Percentiles rank a stretch among this genome's conserved stretches.
Evolutionary conservation across 2,797 vertebrate species (phyloP).

Genomic region (Platalea minor): DNA sequence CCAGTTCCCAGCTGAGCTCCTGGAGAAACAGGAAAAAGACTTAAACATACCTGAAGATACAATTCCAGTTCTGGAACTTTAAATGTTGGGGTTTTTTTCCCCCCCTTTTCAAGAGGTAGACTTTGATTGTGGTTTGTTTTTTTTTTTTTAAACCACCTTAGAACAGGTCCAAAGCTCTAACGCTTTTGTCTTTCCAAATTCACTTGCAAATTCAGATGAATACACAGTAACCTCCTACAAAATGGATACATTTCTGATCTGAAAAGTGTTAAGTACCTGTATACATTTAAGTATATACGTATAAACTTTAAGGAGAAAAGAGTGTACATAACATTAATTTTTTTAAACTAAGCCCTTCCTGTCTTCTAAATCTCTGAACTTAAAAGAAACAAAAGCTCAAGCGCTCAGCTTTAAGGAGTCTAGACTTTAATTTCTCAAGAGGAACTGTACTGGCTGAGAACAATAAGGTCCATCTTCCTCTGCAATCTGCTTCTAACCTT

Average conservation of each 20-base stretch:
- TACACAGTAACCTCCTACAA: not conserved
- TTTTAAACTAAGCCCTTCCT: not conserved
- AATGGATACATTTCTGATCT: not conserved
- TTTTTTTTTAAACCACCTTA: not conserved
- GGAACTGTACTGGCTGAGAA: not conserved
- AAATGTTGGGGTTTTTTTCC: rapidly evolving
- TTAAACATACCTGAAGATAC: not conserved
- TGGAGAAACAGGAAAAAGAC: not conserved
- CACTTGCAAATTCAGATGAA: not conserved
- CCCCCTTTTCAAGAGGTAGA: not conserved
- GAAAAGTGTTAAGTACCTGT: not conserved
- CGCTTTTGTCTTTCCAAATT: not conserved
- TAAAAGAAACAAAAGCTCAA: not conserved
- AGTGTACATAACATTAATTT: not conserved
- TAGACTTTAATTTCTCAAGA: not conserved
- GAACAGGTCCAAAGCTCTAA: not conserved
- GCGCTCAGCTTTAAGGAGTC: not conserved
- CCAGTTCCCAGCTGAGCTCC: slow-evolving; percentile 59
- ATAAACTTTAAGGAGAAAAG: not conserved
- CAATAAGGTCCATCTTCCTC: not conserved
- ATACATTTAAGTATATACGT: not conserved
- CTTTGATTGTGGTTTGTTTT: not conserved
- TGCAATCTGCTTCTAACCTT: not conserved
- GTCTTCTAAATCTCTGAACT: not conserved
- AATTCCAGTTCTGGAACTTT: not conserved